phyloP scores from a whole-genome alignment of 2,113 vertebrate species.

The Melanotaenia duboulayi region DNA sequence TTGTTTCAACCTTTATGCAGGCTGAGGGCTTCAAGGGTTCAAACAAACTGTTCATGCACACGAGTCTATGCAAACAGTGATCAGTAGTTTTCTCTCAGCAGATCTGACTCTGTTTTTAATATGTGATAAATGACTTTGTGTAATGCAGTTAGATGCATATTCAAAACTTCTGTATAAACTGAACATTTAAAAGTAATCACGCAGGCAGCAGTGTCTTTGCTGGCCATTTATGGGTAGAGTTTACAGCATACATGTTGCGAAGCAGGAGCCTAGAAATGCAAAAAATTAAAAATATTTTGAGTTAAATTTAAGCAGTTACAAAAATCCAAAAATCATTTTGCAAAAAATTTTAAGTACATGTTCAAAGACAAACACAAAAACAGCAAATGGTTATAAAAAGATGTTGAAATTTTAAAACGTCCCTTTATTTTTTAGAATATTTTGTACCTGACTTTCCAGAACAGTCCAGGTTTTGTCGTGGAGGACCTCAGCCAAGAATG shows the following conservation, averaged over 20 bases:
- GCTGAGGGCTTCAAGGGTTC: too few relatives aligned
- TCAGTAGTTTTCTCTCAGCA: too few relatives aligned
- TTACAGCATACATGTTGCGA: background rate
- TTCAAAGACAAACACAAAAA: background rate
- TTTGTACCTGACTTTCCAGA: slow-evolving; percentile 22
- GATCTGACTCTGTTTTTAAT: too few relatives aligned
- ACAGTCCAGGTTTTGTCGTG: slow-evolving; percentile 51
- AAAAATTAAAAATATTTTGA: background rate
- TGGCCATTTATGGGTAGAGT: slow-evolving; percentile 12
- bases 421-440: background rate
- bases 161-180: background rate
- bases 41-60: too few relatives aligned
- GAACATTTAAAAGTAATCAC: background rate
- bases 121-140: too few relatives aligned
- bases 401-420: background rate
- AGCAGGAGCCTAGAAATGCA: rapidly evolving
- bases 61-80: too few relatives aligned
- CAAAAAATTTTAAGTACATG: background rate
- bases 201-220: slow-evolving; percentile 10
- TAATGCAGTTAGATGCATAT: background rate
- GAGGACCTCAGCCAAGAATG: slow-evolving; percentile 40
- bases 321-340: background rate
- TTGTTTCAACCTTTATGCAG: too few relatives aligned
- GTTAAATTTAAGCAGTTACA: background rate
- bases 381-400: background rate